Evolutionary conservation across 2,888 invertebrate genomes (phyloP).

Genomic region (Achlya flavicornis): DNA sequence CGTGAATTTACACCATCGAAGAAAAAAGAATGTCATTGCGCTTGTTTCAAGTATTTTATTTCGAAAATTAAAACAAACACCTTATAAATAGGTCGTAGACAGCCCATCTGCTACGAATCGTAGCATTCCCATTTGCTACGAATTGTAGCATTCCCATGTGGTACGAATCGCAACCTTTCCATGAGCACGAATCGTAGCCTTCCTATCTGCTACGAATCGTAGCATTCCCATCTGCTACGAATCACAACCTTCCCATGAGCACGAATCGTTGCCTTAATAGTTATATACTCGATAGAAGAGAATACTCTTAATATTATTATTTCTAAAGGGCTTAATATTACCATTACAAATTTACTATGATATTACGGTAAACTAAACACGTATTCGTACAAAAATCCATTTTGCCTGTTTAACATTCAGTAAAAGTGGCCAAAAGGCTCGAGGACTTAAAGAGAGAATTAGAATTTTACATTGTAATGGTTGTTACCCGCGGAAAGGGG

Average conservation of each 20-base stretch:
- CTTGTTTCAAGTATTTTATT: too few species aligned
- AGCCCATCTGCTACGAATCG: not conserved
- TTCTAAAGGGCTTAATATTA: not conserved
- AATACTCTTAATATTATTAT: not conserved
- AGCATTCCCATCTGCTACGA: not conserved
- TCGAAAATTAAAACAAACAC: too few species aligned
- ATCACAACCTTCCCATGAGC: too few species aligned
- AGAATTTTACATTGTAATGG: constrained; percentile 72
- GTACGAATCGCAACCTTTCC: too few species aligned
- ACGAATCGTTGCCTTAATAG: not conserved
- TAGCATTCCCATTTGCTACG: not conserved
- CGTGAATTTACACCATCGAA: too few species aligned
- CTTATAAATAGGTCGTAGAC: not conserved
- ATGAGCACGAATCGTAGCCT: too few species aligned
- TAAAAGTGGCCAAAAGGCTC: constrained; percentile 56
- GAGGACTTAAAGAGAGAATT: constrained; percentile 68
- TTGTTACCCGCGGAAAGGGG: constrained; percentile 35
- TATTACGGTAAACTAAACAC: constrained; percentile 11
- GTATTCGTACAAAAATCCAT: constrained; percentile 41
- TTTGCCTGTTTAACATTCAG: constrained; percentile 60
- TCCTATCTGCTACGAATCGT: not conserved
- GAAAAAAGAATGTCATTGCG: too few species aligned
- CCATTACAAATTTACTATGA: not conserved
- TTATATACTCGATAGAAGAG: too few species aligned
- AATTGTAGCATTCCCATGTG: not conserved